Percentiles rank a stretch among this genome's conserved stretches.
Evolutionary conservation across 1,140 invertebrate species (phyloP).

Genomic region (Rhyacophila brunnea): DNA sequence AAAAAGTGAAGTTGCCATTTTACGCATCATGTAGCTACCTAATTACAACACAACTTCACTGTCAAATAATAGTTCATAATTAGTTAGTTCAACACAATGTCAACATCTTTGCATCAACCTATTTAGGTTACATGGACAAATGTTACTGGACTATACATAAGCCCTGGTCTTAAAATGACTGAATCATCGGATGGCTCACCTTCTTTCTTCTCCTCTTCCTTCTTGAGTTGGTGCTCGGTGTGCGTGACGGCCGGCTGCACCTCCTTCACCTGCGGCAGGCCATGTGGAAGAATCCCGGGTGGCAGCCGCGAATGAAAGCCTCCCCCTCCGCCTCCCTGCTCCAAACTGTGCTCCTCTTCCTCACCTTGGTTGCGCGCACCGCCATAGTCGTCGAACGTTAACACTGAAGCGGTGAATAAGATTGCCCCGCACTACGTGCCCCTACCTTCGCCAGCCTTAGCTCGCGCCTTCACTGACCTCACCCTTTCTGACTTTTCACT

Average conservation of each 20-base stretch:
- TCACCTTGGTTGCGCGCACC: conserved; percentile 74
- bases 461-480: not conserved
- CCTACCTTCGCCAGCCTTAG: conserved; percentile 9
- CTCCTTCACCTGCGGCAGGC: conserved; percentile 92
- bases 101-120: too few species aligned
- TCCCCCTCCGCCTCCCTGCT: conserved; percentile 49
- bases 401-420: conserved; percentile 94
- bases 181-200: too few species aligned
- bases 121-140: too few species aligned
- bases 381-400: conserved; percentile 92
- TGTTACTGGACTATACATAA: too few species aligned
- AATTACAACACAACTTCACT: too few species aligned
- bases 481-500: not conserved
- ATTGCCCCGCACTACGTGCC: conserved; percentile 44
- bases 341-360: conserved; percentile 85
- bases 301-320: conserved; percentile 83
- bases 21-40: too few species aligned
- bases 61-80: too few species aligned
- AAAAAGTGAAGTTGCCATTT: too few species aligned
- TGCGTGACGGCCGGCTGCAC: conserved; percentile 86
- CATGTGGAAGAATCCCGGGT: conserved; percentile 87
- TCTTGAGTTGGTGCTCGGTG: conserved; percentile 71
- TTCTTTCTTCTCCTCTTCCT: conserved; percentile 68
- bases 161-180: too few species aligned
- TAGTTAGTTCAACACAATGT: too few species aligned